Percentiles rank a stretch among this genome's conserved stretches.
Conservation (phyloP, 2,888 invertebrate species). For the Pseudeuparius sepicola region DNA sequence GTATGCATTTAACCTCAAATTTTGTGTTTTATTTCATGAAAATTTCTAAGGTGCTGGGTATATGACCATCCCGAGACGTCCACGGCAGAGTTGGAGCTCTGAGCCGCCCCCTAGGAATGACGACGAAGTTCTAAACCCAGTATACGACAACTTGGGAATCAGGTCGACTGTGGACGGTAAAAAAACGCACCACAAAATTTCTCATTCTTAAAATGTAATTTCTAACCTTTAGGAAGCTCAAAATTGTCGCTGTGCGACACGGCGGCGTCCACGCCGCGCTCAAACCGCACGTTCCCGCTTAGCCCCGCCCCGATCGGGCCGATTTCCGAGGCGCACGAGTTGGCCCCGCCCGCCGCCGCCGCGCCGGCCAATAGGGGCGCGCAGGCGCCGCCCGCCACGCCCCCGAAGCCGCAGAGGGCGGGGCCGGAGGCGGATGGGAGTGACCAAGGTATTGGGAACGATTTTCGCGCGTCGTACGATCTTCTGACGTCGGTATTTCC, state of each 20-base stretch:
- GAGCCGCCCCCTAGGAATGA: slow-evolving; percentile 38
- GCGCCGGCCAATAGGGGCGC: not conserved
- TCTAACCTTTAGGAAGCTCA: slow-evolving; percentile 57
- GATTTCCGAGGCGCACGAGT: slow-evolving; percentile 43
- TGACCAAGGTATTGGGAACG: no score
- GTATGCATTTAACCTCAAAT: no score
- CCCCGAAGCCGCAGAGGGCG: slow-evolving; percentile 36
- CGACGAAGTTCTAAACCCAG: slow-evolving; percentile 51
- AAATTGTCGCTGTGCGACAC: slow-evolving; percentile 52
- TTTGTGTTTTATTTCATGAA: not conserved
- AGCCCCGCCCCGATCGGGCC: slow-evolving; percentile 40
- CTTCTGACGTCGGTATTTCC: no score
- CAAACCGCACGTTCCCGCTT: slow-evolving; percentile 40
- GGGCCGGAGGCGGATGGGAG: slow-evolving; percentile 37
- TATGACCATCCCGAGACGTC: slow-evolving; percentile 77
- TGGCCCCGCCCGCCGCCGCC: slow-evolving; percentile 30
- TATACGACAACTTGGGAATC: slow-evolving; percentile 77
- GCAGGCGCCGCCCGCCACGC: slow-evolving; percentile 17
- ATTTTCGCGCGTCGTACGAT: no score
- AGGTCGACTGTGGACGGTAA: slow-evolving; percentile 76
- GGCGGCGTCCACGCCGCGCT: slow-evolving; percentile 31
- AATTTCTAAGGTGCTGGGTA: slow-evolving; percentile 61
- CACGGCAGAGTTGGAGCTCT: slow-evolving; percentile 73
- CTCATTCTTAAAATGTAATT: no score
- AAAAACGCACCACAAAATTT: no score